Evolutionary conservation across 2,113 vertebrate genomes (phyloP).

Genomic region (Neofelis nebulosa): DNA sequence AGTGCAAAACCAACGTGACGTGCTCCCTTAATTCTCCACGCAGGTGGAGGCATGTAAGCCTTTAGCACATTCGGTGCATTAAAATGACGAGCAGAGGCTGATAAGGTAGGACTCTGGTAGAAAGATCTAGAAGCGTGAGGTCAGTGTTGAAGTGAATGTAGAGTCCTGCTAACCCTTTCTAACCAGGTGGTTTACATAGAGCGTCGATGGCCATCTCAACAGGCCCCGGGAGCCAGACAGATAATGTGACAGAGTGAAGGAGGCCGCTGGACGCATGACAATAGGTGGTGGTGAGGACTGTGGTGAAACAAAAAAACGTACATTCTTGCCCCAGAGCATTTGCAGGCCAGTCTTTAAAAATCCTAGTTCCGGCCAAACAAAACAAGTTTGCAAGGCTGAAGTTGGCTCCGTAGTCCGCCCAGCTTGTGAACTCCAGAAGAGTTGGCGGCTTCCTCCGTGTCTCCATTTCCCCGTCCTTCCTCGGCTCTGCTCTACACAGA

Average conservation of each 20-base stretch:
- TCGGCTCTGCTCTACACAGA: rapidly evolving
- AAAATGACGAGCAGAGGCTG: background rate
- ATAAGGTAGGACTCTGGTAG: background rate
- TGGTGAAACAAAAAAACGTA: background rate
- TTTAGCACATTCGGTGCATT: background rate
- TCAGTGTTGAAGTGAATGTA: background rate
- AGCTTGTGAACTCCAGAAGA: background rate
- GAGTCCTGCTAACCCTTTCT: background rate
- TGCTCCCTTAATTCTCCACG: background rate
- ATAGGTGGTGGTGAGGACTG: background rate
- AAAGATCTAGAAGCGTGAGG: background rate
- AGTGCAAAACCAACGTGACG: background rate
- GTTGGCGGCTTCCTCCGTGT: background rate
- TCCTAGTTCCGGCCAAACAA: background rate
- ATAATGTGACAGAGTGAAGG: background rate
- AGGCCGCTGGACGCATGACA: background rate
- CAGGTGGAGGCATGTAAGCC: background rate
- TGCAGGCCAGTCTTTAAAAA: background rate
- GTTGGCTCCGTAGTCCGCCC: background rate
- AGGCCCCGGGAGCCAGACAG: background rate
- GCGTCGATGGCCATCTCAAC: background rate
- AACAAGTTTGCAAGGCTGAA: background rate
- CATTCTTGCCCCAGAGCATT: background rate
- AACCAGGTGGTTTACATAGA: background rate
- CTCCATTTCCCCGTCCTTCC: background rate